Evolutionary conservation across 2,797 vertebrate genomes (phyloP), one percentile per base, ranked within the genome.

Genomic region (Caiman crocodilus): DNA sequence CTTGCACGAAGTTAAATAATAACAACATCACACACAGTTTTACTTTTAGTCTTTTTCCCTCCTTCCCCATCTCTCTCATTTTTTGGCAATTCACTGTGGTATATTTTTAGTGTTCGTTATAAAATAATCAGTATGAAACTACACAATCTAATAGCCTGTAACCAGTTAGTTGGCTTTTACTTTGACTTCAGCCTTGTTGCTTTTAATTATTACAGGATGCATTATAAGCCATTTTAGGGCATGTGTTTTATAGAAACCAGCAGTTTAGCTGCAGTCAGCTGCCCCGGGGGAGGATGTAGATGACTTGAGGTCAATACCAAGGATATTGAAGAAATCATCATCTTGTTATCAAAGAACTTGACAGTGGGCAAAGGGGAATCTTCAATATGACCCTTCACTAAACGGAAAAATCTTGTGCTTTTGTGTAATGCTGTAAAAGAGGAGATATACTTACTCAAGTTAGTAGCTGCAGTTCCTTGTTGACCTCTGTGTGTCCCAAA

Each of bases 221-320:
- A 42, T 93, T 14, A 2, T 88, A 85, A 94, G 84, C 89, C 61
- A 55, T 94, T 92, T 95, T 79, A 90, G 92, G 84, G 84, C n/a
- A 84, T 58, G 76, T 79, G 16, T 93, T 94, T 94, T 80, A 50
- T 75, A 3, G 76, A 79, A 93, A 93, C 89, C 78, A 89, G 50
- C 86, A 94, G 32, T 93, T 95, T 81, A 82, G 50, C 69, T 91
- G 64, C 92, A 94, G 93, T 92, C 76, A 90, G 30, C 89, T 95
- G 83, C 93, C 96, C 79, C 67, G 93, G 75, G 78, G 73, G 81
- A 90, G 84, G 91, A 80, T 79, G 85, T 71, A 87, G 77, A 93
- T 95, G 87, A 82, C 79, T 94, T 88, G 56, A 90, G 82, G 83
- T 94, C 89, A 93, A 78, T 85, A 94, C 60, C 84, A 88, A 78